These are phyloP conservation scores for Anguilla marmorata DNA, from an alignment of 2,797 vertebrate genomes.

Conservation along the genomic window DNA sequence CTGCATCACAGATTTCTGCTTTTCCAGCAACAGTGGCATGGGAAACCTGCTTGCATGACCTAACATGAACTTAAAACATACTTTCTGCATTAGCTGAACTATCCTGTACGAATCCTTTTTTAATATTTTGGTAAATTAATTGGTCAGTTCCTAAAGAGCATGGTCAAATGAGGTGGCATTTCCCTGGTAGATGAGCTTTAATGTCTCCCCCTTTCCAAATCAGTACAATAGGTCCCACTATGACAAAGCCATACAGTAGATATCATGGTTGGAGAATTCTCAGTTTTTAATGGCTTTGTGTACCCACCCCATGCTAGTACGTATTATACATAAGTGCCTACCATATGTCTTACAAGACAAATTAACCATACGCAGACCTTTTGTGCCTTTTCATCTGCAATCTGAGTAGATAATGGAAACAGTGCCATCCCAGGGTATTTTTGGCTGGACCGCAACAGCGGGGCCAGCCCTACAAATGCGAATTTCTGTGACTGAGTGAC, in stretches of 20 bases:
- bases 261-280: neutral
- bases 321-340: neutral
- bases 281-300: neutral
- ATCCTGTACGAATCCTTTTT: neutral
- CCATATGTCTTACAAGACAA: neutral
- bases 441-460: too few relatives aligned
- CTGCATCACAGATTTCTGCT: neutral
- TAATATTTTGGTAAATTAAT: neutral
- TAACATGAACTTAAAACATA: constrained; percentile 2
- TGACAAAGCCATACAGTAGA: neutral
- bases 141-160: neutral
- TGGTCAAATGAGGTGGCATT: neutral
- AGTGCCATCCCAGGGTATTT: neutral
- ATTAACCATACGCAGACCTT: neutral
- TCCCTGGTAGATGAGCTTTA: neutral
- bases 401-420: neutral
- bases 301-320: neutral
- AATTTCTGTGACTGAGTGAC: too few relatives aligned
- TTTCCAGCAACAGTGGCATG: neutral
- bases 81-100: neutral
- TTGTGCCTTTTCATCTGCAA: neutral
- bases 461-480: too few relatives aligned
- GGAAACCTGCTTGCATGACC: constrained; percentile 20
- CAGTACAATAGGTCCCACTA: neutral
- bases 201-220: neutral